phyloP scores from a whole-genome alignment of 2,888 invertebrate species.

The Torymus tubicola region DNA sequence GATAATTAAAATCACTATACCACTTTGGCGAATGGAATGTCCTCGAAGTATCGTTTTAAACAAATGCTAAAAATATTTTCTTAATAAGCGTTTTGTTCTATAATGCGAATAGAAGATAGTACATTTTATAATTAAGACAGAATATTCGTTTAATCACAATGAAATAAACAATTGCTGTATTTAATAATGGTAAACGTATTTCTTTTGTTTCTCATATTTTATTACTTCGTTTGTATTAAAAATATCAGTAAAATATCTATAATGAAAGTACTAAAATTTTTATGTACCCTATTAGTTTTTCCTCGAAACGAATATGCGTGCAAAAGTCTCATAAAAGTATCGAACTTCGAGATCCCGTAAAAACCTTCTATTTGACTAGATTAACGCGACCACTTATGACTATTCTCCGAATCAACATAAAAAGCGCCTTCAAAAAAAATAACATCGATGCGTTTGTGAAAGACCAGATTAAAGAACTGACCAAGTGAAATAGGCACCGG shows the following conservation, averaged over 20 bases:
- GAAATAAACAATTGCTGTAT: constrained; percentile 1
- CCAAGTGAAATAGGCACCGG: background rate
- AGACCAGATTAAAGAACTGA: constrained; percentile 33
- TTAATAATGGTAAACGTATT: too few relatives aligned
- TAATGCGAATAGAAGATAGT: too few relatives aligned
- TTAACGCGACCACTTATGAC: constrained; percentile 40
- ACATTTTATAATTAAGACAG: too few relatives aligned
- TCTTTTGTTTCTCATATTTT: too few relatives aligned
- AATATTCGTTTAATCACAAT: background rate
- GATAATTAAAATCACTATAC: constrained; percentile 36
- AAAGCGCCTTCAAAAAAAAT: constrained; percentile 30
- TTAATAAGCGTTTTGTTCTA: too few relatives aligned
- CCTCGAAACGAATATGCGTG: constrained; percentile 7
- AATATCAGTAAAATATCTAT: background rate
- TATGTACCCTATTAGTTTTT: background rate
- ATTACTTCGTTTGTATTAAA: too few relatives aligned
- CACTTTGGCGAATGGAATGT: background rate
- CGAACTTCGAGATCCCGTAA: constrained; percentile 2
- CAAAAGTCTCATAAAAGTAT: constrained; percentile 36
- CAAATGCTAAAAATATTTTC: too few relatives aligned
- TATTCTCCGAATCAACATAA: constrained; percentile 29
- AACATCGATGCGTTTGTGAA: constrained; percentile 21
- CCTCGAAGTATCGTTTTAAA: too few relatives aligned
- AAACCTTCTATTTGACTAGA: constrained; percentile 7
- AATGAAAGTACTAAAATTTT: background rate